Base-by-base conservation (phyloP, 2,113 vertebrate genomes). In the Xerus inauris region DNA sequence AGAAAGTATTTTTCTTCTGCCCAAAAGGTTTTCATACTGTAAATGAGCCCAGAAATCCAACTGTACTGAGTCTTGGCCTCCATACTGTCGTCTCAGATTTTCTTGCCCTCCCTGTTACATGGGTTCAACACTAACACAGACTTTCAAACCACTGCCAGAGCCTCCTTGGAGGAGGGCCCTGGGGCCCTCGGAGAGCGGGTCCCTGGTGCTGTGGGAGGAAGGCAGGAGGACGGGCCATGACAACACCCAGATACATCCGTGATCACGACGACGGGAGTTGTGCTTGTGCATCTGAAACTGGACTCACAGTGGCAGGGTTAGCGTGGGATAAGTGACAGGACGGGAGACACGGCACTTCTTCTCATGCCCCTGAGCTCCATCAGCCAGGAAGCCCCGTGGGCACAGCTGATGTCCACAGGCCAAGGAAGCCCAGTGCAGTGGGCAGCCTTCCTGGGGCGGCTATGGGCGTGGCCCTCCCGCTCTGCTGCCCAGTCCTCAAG, bases 121-220 rank as follows among this genome's bases (percentile, higher is more conserved):
- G 2, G 16, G n/a, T 30, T 76, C 64, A 28, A 6, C 0, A 0
- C 49, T 19, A 1, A 76, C 0, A 20, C 32, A 49, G 4, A 11
- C 45, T 77, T 42, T 19, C 30, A 22, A 51, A 38, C 7, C 30
- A 19, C 16, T 16, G 30, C 1, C 3, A 17, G 62, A 28, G 8
- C 12, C 88, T 59, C 20, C 16, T 5, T 3, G 6, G 24, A 13
- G 20, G 57, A 38, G 10, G 4, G 9, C 17, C 5, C 35, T 40
- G 28, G 1, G 13, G 6, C 1, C 30, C 11, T 1, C 0, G 0
- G 9, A 0, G 4, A 7, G 32, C 38, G 62, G 47, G 19, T 1
- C 2, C 9, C n/a, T 9, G 2, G 1, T 6, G 26, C 11, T 22
- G 1, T 0, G 17, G 12, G 49, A 59, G 32, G 20, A 14, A 62